These are phyloP conservation scores for Helicorthomorpha holstii DNA, from an alignment of 1,140 invertebrate genomes.

Conservation along the genomic window DNA sequence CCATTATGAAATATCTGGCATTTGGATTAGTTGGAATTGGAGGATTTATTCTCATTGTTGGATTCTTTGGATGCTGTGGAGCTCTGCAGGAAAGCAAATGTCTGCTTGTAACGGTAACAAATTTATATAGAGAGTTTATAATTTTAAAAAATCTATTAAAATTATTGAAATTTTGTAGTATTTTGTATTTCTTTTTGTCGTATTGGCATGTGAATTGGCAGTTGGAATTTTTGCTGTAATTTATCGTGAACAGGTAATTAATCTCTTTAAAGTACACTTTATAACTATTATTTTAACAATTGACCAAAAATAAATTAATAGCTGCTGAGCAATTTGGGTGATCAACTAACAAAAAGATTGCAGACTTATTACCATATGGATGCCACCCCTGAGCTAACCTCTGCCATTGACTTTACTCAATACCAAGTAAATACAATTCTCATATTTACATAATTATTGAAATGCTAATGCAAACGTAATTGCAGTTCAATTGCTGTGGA, in stretches of 20 bases:
- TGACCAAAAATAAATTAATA: no score
- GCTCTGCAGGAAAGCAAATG: slow-evolving; percentile 31
- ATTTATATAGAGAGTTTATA: slow-evolving; percentile 1
- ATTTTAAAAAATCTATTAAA: slow-evolving; percentile 5
- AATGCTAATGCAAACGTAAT: slow-evolving; percentile 9
- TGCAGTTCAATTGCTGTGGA: slow-evolving; percentile 39
- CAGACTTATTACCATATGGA: slow-evolving; percentile 23
- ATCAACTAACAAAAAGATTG: slow-evolving; percentile 23
- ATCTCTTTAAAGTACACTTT: no score
- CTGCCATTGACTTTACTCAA: slow-evolving; percentile 33
- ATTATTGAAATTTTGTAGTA: slow-evolving; percentile 24
- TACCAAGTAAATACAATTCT: slow-evolving; percentile 25
- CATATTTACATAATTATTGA: slow-evolving; percentile 2
- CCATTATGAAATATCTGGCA: slow-evolving; percentile 28
- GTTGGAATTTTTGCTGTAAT: slow-evolving; percentile 20
- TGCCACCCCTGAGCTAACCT: slow-evolving; percentile 24
- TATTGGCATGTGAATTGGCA: slow-evolving; percentile 22
- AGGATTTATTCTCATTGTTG: slow-evolving; percentile 29
- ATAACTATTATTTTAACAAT: no score
- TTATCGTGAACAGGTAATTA: slow-evolving; percentile 13
- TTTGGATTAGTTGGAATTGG: slow-evolving; percentile 31
- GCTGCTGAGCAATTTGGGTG: slow-evolving; percentile 20
- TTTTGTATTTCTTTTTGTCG: slow-evolving; percentile 29
- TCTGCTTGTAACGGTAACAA: slow-evolving; percentile 29
- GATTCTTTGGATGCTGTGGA: slow-evolving; percentile 35